Percentiles rank a stretch among this genome's conserved stretches.
Evolutionary conservation across 2,888 invertebrate genomes (phyloP).

Genomic region (Gymnocheta viridis): DNA sequence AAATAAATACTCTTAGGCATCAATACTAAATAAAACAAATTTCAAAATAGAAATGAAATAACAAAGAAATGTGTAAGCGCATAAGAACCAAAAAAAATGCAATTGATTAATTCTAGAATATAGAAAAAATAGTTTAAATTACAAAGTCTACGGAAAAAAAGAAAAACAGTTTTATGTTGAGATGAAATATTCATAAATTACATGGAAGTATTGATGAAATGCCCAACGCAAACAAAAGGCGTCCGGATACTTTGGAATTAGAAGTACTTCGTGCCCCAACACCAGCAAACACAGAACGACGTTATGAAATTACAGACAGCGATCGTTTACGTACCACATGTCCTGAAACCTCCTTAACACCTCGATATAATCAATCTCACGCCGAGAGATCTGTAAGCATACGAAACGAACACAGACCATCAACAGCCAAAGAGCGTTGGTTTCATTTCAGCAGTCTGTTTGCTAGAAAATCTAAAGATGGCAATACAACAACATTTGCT

Average conservation of each 20-base stretch:
- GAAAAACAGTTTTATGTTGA: constrained; percentile 33
- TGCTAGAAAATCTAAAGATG: constrained; percentile 37
- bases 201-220: constrained; percentile 74
- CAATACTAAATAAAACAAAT: constrained; percentile 2
- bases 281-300: constrained; percentile 55
- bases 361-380: constrained; percentile 1
- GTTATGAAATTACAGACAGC: constrained; percentile 29
- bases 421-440: constrained; percentile 60
- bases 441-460: constrained; percentile 66
- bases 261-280: constrained; percentile 83
- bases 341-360: constrained; percentile 65
- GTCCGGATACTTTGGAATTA: constrained; percentile 82
- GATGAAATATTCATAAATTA: constrained; percentile 56
- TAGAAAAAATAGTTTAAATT: not conserved
- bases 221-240: constrained; percentile 75
- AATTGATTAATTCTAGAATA: constrained; percentile 19
- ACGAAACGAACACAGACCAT: not conserved
- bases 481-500: constrained; percentile 42
- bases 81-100: constrained; percentile 10
- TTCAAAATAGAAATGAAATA: constrained; percentile 44
- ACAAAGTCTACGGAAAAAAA: not conserved
- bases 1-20: not conserved
- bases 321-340: constrained; percentile 40
- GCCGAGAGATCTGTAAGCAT: not conserved
- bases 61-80: not conserved